Conservation (phyloP, 2,113 vertebrate species). For the Campylomormyrus numenius region DNA sequence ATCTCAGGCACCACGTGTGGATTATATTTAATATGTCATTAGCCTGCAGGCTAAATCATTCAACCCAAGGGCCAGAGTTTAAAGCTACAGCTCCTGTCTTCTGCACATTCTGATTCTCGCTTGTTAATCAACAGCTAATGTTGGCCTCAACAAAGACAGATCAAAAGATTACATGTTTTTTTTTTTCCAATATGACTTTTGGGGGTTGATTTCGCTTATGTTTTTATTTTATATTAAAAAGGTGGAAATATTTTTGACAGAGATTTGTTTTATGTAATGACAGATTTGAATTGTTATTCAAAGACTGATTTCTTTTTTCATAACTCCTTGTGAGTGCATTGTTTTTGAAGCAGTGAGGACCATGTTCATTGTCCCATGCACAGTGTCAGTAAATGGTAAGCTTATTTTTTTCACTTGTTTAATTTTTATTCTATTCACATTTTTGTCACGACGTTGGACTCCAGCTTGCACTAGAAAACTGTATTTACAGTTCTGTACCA, state of each 20-base stretch:
- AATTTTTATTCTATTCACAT: background rate
- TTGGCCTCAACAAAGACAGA: background rate
- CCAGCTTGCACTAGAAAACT: background rate
- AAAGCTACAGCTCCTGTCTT: background rate
- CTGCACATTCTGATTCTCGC: background rate
- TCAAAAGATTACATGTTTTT: background rate
- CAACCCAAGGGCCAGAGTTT: background rate
- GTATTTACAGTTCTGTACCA: background rate
- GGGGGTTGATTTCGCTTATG: background rate
- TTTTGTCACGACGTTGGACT: background rate
- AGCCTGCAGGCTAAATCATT: background rate
- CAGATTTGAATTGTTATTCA: background rate
- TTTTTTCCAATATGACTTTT: background rate
- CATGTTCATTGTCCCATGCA: background rate
- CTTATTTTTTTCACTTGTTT: background rate
- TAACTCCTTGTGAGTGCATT: background rate
- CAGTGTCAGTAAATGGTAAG: background rate
- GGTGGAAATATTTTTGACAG: background rate
- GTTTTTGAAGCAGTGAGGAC: background rate
- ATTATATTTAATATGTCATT: background rate
- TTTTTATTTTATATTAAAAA: background rate
- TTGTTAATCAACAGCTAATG: background rate
- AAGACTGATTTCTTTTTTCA: background rate
- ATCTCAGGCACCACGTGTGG: background rate
- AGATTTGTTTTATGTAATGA: conserved; percentile 1